These are phyloP conservation scores for Watsonalla cultraria DNA, from an alignment of 2,888 invertebrate genomes.

Conservation along the genomic window DNA sequence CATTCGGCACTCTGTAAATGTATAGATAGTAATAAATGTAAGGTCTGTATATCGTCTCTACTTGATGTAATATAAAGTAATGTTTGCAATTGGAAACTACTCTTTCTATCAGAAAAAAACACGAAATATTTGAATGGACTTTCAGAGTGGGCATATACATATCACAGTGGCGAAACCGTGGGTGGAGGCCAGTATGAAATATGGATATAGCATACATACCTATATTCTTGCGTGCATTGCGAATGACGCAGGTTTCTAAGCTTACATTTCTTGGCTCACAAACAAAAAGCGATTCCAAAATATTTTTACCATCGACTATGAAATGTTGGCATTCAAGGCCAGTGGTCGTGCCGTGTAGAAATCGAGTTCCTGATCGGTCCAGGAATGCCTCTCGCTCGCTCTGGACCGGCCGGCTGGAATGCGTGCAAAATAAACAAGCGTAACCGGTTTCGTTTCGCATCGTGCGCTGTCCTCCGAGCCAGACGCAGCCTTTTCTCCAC, in stretches of 20 bases:
- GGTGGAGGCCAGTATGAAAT: too few species aligned
- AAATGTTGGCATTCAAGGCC: constrained; percentile 60
- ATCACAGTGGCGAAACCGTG: too few species aligned
- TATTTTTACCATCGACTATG: constrained; percentile 35
- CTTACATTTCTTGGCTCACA: constrained; percentile 30
- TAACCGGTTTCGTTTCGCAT: constrained; percentile 66
- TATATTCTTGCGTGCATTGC: background rate
- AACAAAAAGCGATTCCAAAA: constrained; percentile 32
- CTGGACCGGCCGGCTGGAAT: constrained; percentile 65
- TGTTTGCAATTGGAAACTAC: too few species aligned
- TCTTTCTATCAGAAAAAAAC: too few species aligned
- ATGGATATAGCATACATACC: too few species aligned
- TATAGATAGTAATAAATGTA: too few species aligned
- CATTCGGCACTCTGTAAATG: too few species aligned
- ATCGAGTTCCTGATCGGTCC: constrained; percentile 60
- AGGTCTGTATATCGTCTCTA: too few species aligned
- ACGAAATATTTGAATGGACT: too few species aligned
- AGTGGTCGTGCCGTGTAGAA: constrained; percentile 46
- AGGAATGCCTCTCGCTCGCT: constrained; percentile 65
- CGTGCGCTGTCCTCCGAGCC: constrained; percentile 53
- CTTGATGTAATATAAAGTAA: too few species aligned
- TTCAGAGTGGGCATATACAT: too few species aligned
- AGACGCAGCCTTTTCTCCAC: constrained; percentile 50
- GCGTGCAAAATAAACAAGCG: constrained; percentile 77
- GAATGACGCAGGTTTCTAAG: constrained; percentile 35